Conservation (phyloP, 2,113 vertebrate species). For the Grus americana region DNA sequence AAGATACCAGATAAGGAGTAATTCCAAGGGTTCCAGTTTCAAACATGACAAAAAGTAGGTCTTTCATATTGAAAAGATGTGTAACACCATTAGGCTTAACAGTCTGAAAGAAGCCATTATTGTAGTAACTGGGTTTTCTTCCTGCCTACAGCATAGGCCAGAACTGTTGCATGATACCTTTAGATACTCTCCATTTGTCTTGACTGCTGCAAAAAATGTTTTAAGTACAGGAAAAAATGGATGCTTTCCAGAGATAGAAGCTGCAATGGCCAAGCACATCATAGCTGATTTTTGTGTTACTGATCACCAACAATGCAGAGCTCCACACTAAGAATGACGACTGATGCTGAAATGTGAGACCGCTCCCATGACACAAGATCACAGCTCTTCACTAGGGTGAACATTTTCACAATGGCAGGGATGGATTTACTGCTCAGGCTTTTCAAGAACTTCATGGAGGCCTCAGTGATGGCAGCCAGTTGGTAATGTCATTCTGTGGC, state of each 20-base stretch:
- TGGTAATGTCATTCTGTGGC: no score
- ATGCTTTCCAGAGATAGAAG: background rate
- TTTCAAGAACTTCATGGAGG: background rate
- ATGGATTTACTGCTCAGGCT: background rate
- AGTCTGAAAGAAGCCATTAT: background rate
- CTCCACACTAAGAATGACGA: background rate
- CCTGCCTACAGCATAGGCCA: background rate
- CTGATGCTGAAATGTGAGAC: background rate
- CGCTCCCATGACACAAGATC: background rate
- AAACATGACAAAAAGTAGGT: background rate
- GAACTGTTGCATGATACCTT: background rate
- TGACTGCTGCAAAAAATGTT: background rate
- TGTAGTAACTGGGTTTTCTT: background rate
- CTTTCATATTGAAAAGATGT: background rate
- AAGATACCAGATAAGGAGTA: background rate
- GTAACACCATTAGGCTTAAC: background rate
- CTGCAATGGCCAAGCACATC: background rate
- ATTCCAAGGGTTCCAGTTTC: background rate
- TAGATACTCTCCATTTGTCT: background rate
- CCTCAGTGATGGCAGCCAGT: background rate
- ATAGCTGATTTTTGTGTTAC: accelerated
- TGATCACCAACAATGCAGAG: background rate
- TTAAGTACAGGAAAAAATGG: background rate
- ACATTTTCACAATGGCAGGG: background rate
- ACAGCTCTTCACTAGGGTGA: background rate